Evolutionary conservation across 2,888 invertebrate genomes (phyloP), one percentile per base, ranked within the genome.

Genomic region (Drosophila borborema): DNA sequence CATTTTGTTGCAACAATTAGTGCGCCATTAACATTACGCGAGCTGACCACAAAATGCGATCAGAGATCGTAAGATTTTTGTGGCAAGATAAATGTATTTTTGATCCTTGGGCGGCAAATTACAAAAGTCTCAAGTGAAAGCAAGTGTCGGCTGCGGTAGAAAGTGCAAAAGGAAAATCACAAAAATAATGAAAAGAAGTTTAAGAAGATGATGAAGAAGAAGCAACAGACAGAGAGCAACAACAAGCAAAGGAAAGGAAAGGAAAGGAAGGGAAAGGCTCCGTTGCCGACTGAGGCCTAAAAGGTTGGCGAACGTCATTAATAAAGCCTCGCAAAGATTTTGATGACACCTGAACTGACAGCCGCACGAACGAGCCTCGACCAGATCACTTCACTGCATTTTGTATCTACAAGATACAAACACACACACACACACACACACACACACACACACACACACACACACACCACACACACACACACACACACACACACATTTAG

Each of bases 1-100:
- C 86, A 68, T 70, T 78, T 81, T 88, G 83, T 76, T 54, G 80
- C 85, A 74, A 74, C 86, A 86, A 86, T 86, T 87, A 85, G 86
- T 77, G 75, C 67, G 73, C 64, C 78, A 78, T 84, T 75, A 83
- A 59, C 54, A 28, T 28, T 28, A 28, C 5, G 20, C 9, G 34
- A 58, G 34, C 58, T 79, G 75, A 86, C 86, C 86, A 70, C 85
- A 88, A 79, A 71, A 59, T 10, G 40, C 54, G 46, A 46, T 41
- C 45, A 16, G 14, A 28, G 16, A 28, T 10, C 31, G 34, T 48
- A 31, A 46, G 18, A 49, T 61, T 73, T 23, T 68, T 64, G n/a
- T 58, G 62, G 72, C 61, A 87, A 91, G 91, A 91, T 89, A 91
- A n/a, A 91, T 91, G 87, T 70, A 40, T 91, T 89, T 88, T 89